phyloP scores from a whole-genome alignment of 2,113 vertebrate genomes.

The Malurus elegans region DNA sequence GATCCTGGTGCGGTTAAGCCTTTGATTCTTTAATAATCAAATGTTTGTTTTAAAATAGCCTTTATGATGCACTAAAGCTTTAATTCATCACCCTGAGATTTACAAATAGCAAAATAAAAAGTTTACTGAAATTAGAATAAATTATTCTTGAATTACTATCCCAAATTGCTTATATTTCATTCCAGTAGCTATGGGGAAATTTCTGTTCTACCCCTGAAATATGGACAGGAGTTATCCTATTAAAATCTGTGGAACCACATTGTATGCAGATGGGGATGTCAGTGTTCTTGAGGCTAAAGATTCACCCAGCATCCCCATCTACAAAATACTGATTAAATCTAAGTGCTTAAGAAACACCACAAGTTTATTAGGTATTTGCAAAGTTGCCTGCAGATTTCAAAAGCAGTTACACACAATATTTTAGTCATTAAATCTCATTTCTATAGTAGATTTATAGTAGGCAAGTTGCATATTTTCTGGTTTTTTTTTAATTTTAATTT shows the following conservation, averaged over 20 bases:
- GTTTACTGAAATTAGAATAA: background rate
- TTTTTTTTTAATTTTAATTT: fast-evolving
- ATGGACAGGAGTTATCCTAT: background rate
- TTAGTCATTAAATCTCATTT: background rate
- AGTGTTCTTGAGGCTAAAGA: background rate
- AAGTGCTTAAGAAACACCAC: background rate
- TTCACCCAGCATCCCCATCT: background rate
- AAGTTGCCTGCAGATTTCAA: background rate
- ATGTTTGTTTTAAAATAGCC: background rate
- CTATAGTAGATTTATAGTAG: background rate
- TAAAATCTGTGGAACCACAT: background rate
- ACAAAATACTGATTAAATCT: background rate
- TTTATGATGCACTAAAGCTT: background rate
- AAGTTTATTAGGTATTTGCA: background rate
- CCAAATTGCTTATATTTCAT: background rate
- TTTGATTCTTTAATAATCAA: background rate
- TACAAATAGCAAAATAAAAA: background rate
- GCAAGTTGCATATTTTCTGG: background rate
- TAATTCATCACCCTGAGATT: background rate
- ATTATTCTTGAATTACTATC: background rate
- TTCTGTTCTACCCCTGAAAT: background rate
- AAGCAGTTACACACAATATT: background rate
- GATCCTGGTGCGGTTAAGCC: background rate
- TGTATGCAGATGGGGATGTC: background rate
- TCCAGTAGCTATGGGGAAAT: background rate